Conservation (phyloP, 2,113 vertebrate species). For the Rhinoderma darwinii region DNA sequence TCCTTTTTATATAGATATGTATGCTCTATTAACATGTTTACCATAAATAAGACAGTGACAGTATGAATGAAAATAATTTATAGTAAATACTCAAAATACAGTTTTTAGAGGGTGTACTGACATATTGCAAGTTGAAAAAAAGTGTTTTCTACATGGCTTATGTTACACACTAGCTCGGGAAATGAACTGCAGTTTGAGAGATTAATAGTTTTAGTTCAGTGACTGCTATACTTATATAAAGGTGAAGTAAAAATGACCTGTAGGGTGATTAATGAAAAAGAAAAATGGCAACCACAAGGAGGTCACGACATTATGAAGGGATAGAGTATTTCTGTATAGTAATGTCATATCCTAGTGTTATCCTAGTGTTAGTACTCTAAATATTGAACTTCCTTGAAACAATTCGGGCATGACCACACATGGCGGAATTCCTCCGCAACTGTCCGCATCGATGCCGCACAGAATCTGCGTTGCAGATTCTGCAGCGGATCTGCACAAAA, state of each 20-base stretch:
- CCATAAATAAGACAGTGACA: too few species aligned
- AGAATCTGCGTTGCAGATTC: too few species aligned
- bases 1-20: too few species aligned
- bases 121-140: not conserved
- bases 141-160: not conserved
- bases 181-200: conserved; percentile 42
- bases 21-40: too few species aligned
- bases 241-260: conserved; percentile 48
- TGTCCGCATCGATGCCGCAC: too few species aligned
- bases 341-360: conserved; percentile 27
- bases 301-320: conserved; percentile 21
- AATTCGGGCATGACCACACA: not conserved
- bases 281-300: conserved; percentile 25
- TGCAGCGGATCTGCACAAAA: too few species aligned
- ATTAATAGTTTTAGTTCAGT: conserved; percentile 55
- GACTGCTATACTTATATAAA: conserved; percentile 49
- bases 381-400: conserved; percentile 1
- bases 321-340: conserved; percentile 4
- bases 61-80: not conserved
- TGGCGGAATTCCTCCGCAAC: not conserved
- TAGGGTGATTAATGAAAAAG: conserved; percentile 52
- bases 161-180: not conserved
- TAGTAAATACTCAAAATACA: not conserved
- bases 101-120: not conserved
- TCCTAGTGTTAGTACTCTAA: conserved; percentile 28